These are phyloP conservation scores for Eptatretus atami DNA, from an alignment of 2,797 vertebrate species.

Conservation along the genomic window DNA sequence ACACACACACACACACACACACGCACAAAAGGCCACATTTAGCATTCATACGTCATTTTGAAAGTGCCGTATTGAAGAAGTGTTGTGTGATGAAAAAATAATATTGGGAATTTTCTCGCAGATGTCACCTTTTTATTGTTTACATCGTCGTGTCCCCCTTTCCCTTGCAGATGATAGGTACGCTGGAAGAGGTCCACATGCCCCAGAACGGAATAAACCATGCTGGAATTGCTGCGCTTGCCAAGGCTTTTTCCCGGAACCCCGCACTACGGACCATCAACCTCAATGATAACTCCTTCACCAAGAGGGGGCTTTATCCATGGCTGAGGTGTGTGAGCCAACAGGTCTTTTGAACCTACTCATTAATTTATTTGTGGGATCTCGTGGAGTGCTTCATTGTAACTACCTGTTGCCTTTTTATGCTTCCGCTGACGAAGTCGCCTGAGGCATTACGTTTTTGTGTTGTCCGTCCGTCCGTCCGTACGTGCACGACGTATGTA, in stretches of 20 bases:
- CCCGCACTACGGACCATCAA: conserved; percentile 46
- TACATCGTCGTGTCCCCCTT: background rate
- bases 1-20: no score
- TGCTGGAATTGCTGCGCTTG: conserved; percentile 47
- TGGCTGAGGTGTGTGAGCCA: conserved; percentile 39
- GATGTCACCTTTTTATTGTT: no score
- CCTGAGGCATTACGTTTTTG: no score
- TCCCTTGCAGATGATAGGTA: conserved; percentile 37
- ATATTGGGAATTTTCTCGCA: no score
- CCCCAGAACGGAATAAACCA: conserved; percentile 94
- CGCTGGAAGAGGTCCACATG: conserved; percentile 79
- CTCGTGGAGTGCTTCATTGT: background rate
- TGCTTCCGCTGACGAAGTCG: no score
- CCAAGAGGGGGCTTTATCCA: conserved; percentile 54
- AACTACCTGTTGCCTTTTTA: no score
- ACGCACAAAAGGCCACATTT: no score
- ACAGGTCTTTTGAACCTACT: background rate
- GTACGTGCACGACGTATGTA: no score
- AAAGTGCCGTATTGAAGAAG: no score
- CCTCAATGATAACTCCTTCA: conserved; percentile 94
- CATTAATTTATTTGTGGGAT: background rate
- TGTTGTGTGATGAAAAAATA: no score
- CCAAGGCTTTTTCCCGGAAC: conserved; percentile 46
- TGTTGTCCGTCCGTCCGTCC: no score
- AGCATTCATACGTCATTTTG: no score